These are phyloP conservation scores for Dasysyrphus tricinctus DNA, from an alignment of 2,888 invertebrate species.

Conservation along the genomic window DNA sequence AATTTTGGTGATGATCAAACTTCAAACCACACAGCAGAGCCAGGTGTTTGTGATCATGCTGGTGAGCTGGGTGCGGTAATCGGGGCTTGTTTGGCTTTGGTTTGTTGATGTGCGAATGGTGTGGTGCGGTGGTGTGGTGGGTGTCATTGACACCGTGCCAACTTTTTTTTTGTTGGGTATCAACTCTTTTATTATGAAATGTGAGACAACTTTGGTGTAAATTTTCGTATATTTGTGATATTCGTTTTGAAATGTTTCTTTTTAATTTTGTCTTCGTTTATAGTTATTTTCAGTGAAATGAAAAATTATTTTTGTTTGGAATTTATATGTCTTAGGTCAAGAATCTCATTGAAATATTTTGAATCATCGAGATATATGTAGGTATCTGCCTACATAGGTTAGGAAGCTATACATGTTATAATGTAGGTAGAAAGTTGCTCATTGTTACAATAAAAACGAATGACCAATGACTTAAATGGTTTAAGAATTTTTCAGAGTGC, in stretches of 20 bases:
- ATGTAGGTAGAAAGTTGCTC: no score
- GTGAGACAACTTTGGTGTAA: slow-evolving; percentile 57
- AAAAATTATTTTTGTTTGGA: background rate
- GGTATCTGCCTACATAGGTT: no score
- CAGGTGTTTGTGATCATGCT: slow-evolving; percentile 13
- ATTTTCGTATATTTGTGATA: slow-evolving; percentile 15
- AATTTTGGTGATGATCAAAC: slow-evolving; percentile 12
- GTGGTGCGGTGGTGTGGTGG: slow-evolving; percentile 17
- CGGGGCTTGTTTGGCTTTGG: slow-evolving; percentile 19
- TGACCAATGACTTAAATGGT: no score
- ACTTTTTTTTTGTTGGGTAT: slow-evolving; percentile 10
- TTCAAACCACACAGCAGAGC: background rate
- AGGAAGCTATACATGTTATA: no score
- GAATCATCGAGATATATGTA: background rate
- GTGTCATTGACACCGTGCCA: slow-evolving; percentile 67
- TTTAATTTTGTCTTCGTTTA: slow-evolving; percentile 24
- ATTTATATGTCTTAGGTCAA: slow-evolving; percentile 72
- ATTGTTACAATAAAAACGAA: no score
- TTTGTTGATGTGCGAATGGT: slow-evolving; percentile 25
- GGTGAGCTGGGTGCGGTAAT: slow-evolving; percentile 21
- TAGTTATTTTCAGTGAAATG: slow-evolving; percentile 16
- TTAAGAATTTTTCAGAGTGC: no score
- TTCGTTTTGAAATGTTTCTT: slow-evolving; percentile 30
- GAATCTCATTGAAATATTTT: slow-evolving; percentile 57
- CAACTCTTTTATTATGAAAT: slow-evolving; percentile 53